Base-by-base conservation (phyloP, 2,113 vertebrate genomes). In the Phyllostomus hastatus region DNA sequence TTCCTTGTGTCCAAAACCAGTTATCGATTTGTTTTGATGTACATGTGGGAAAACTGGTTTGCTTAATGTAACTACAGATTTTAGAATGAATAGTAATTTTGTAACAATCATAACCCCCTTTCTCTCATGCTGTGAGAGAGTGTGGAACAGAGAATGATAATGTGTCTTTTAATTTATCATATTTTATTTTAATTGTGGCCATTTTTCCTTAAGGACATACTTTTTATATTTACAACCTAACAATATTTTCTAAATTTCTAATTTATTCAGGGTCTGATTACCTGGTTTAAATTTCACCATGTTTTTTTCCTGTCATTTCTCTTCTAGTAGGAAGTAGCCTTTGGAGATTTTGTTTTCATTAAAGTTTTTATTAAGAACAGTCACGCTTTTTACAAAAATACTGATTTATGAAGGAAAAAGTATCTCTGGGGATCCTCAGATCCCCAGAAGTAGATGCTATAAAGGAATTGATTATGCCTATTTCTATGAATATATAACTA, bases 41-140 rank as follows among this genome's bases (percentile, higher is more conserved):
- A 48, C 46, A 33, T 81, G 93, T 95, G 88, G 95, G 98, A 97
- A 97, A 98, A 96, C 96, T 97, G 95, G 97, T 98, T 98, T 98
- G 41, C 85, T 97, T 97, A 95, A 90, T 98, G 94, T 82, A 76
- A 73, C n/a, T 24, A 84, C 91, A 78, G 46, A 85, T 91, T 93
- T 94, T 59, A 92, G 95, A 94, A 88, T 92, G 85, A 97, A 94
- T 64, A 95, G 78, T 85, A 57, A 80, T 80, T 95, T 95, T 91
- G 28, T 97, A 89, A 95, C 8, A 1, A 57, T 38, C 92, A 69
- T 41, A 95, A 54, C 48, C 7, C 2, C 2, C 14, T 81, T 81
- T 10, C 5, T 57, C 9, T 28, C 26, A 28, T 79, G 2, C n/a
- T 61, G 33, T 43, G 28, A 15, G 20, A 67, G 20, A 26, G 22